Base-by-base conservation (phyloP, 2,797 vertebrate genomes). In the Manis crassicaudata region DNA sequence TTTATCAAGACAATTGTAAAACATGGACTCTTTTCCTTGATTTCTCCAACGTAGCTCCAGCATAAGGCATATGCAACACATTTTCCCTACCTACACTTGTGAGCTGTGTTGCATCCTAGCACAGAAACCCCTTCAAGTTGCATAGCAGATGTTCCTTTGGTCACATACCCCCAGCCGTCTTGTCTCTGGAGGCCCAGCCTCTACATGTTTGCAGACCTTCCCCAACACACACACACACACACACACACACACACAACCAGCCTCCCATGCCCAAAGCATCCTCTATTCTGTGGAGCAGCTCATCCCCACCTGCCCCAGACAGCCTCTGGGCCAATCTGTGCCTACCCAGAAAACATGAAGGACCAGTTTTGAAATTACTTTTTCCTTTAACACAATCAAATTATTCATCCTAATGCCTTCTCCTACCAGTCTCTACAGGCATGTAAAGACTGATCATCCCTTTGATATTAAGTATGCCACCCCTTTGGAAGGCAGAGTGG, bases 351-450 rank as follows among this genome's bases (percentile, higher is more conserved):
- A 85, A 37, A 67, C 35, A 65, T 79, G 46, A 80, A 85, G 68
- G 58, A 63, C 80, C 56, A 54, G 77, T 46, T 75, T 81, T 46
- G n/a, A 97, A 95, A 95, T 97, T 52, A 79, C 63, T 90, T 96
- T 86, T 94, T 72, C 63, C 86, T 92, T 93, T 65, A 92, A 91
- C 88, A 85, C 50, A 85, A 92, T 89, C 80, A 67, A 82, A 94
- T 89, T 62, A 67, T 93, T 80, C 18, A 20, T 77, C 80, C 68
- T 70, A 72, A 52, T 29, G 77, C 56, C 62, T 91, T 94, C 63
- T 20, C 67, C 37, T 68, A 72, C 27, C 58, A 10, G 16, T 83
- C 81, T 94, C 90, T 65, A 54, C 5, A 87, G 81, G 72, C 76
- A 63, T 14, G 56, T 63, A 63, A 91, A 93, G 83, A 88, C 58